A percentile compares a stretch with the other conserved stretches of the same genome.
Evolutionary conservation across 2,888 invertebrate genomes (phyloP).

Genomic region (Sussaba pulchella): DNA sequence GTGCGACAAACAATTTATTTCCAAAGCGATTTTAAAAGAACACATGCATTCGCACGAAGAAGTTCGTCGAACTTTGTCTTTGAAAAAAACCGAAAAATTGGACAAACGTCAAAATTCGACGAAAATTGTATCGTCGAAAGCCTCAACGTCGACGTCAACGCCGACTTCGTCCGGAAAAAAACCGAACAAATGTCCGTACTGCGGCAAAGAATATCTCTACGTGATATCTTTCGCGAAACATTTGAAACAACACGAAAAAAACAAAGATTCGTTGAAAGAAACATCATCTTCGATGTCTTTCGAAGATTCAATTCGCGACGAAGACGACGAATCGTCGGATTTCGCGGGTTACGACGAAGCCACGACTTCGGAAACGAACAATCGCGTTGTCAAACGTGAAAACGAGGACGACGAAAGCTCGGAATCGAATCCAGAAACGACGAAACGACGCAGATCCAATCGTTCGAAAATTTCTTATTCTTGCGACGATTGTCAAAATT

Average conservation of each 20-base stretch:
- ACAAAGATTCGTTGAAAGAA: conserved; percentile 71
- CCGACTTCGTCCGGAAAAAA: conserved; percentile 76
- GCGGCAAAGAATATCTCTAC: conserved; percentile 82
- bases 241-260: conserved; percentile 80
- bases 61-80: conserved; percentile 76
- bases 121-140: not conserved
- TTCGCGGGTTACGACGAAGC: conserved; percentile 67
- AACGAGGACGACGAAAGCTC: conserved; percentile 57
- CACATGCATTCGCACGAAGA: conserved; percentile 83
- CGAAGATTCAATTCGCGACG: conserved; percentile 59
- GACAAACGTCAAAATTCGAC: conserved; percentile 70
- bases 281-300: conserved; percentile 67
- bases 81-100: conserved; percentile 74
- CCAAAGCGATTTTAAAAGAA: conserved; percentile 80
- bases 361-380: conserved; percentile 60
- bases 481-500: conserved; percentile 75
- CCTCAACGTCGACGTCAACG: conserved; percentile 4
- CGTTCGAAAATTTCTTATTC: conserved; percentile 45
- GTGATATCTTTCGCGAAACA: conserved; percentile 82
- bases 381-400: conserved; percentile 31
- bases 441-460: conserved; percentile 44
- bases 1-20: conserved; percentile 81
- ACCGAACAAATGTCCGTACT: conserved; percentile 81
- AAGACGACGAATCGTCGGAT: conserved; percentile 68
- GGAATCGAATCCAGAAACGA: conserved; percentile 46